These are phyloP conservation scores for Indicator maculatus DNA, from an alignment of 2,113 vertebrate genomes.

Conservation along the genomic window DNA sequence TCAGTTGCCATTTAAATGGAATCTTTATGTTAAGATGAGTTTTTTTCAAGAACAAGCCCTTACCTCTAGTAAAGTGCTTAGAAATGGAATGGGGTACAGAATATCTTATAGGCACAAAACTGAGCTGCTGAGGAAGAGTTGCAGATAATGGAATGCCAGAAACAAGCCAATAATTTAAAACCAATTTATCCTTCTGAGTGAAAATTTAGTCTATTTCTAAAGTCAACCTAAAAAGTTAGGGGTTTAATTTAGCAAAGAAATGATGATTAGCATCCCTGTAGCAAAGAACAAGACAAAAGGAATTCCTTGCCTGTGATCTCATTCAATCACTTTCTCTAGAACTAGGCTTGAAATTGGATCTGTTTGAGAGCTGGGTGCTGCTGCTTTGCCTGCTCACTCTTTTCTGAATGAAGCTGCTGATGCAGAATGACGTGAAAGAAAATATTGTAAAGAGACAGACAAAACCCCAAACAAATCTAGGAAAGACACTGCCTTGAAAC, in stretches of 20 bases:
- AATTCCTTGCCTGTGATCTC: background rate
- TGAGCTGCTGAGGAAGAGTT: background rate
- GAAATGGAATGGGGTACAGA: background rate
- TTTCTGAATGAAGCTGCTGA: background rate
- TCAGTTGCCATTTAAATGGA: background rate
- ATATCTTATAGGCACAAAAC: background rate
- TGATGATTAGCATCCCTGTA: fast-evolving
- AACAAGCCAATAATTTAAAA: background rate
- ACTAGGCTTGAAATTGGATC: background rate
- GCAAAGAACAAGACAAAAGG: background rate
- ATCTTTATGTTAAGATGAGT: background rate
- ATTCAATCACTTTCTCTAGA: background rate
- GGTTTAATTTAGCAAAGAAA: background rate
- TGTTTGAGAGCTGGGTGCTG: background rate
- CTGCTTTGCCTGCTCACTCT: background rate
- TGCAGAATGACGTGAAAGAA: background rate
- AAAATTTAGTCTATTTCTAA: background rate
- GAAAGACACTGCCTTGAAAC: background rate
- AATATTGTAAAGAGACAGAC: background rate
- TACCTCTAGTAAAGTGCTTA: background rate
- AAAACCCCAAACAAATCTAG: background rate
- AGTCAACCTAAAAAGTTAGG: background rate
- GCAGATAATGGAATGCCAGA: background rate
- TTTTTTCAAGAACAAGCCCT: background rate
- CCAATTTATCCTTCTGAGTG: background rate